Percentiles rank a stretch among this genome's conserved stretches.
Conservation (phyloP, 2,888 invertebrate species). For the Drosophila dives region DNA sequence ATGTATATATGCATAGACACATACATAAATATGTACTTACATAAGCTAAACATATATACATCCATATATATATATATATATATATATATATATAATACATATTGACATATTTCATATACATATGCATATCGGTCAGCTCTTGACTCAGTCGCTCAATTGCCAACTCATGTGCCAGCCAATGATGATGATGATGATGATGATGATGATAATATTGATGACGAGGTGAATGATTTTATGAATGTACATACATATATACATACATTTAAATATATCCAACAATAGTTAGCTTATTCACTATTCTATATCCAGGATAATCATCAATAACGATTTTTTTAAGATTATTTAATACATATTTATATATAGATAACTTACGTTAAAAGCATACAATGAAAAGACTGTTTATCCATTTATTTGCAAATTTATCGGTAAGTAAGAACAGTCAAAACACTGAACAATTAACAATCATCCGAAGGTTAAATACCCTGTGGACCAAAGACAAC, state of each 20-base stretch:
- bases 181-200: slow-evolving; percentile 18
- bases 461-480: neutral
- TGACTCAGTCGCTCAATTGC: slow-evolving; percentile 50
- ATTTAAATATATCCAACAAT: neutral
- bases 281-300: neutral
- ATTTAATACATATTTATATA: neutral
- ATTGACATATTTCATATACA: neutral
- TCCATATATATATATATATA: slow-evolving; percentile 13
- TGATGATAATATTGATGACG: slow-evolving; percentile 20
- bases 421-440: neutral
- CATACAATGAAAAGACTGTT: neutral
- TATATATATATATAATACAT: slow-evolving; percentile 5
- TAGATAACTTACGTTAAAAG: neutral
- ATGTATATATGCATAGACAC: slow-evolving; percentile 13
- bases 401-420: neutral
- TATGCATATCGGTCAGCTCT: slow-evolving; percentile 44
- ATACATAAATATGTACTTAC: slow-evolving; percentile 14
- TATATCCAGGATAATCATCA: slow-evolving; percentile 5
- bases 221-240: slow-evolving; percentile 32
- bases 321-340: slow-evolving; percentile 1
- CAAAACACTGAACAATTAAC: slow-evolving; percentile 2
- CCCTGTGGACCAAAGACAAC: neutral
- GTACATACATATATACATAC: neutral
- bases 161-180: slow-evolving; percentile 51
- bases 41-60: neutral